These are phyloP conservation scores for human DNA, from an alignment of 2,113 vertebrate genomes.

Conservation along the genomic window GRCh38 chr22:48152001-48152500, in stretches of 20 bases:
- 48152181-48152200: constrained; percentile 35
- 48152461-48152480: too few species aligned
- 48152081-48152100: constrained; percentile 63
- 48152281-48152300: background rate
- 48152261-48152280: background rate
- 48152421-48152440: too few species aligned
- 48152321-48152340: accelerated
- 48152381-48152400: accelerated
- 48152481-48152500: accelerated
- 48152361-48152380: accelerated
- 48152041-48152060: constrained; percentile 71
- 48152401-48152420: accelerated
- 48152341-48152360: accelerated
- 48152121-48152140: constrained; percentile 59
- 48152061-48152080: constrained; percentile 61
- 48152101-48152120: constrained; percentile 41
- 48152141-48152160: constrained; percentile 57
- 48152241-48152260: background rate
- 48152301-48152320: accelerated
- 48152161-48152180: constrained; percentile 53
- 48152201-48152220: background rate
- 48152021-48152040: constrained; percentile 73
- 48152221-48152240: background rate
- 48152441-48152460: background rate
- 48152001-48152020: constrained; percentile 41